Evolutionary conservation across 2,888 invertebrate genomes (phyloP).

Genomic region (Epiblema foenella): DNA sequence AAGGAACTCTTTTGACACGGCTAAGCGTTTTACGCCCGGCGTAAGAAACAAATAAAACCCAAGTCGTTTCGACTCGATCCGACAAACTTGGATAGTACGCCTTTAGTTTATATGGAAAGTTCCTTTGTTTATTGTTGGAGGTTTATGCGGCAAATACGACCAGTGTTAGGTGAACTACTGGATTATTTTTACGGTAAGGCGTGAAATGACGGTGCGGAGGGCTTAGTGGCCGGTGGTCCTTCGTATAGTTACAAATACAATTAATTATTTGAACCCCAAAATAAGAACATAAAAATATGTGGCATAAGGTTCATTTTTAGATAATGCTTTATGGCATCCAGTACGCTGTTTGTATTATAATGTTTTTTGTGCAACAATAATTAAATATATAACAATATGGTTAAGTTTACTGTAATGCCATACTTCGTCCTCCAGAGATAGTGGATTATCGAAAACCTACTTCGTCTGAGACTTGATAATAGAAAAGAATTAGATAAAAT

Average conservation of each 20-base stretch:
- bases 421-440: neutral
- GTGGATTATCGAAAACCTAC: neutral
- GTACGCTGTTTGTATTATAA: too few species aligned
- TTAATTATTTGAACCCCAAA: neutral
- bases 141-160: constrained; percentile 29
- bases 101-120: constrained; percentile 42
- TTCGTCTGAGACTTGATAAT: neutral
- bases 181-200: constrained; percentile 25
- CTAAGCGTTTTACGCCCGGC: constrained; percentile 29
- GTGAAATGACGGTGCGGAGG: constrained; percentile 7
- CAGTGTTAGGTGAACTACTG: constrained; percentile 18
- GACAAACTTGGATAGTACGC: constrained; percentile 40
- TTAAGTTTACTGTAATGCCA: too few species aligned
- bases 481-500: neutral
- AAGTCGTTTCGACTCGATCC: constrained; percentile 35
- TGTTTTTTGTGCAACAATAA: too few species aligned
- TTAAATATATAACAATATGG: too few species aligned
- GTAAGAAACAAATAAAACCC: constrained; percentile 41
- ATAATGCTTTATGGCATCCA: too few species aligned
- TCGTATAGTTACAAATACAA: neutral
- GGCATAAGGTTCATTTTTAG: too few species aligned
- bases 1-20: constrained; percentile 16
- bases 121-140: constrained; percentile 29
- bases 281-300: neutral
- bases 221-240: neutral